A percentile compares a stretch with the other conserved stretches of the same genome.
Evolutionary conservation across 2,797 vertebrate genomes (phyloP).

Genomic region (Cygnus olor): DNA sequence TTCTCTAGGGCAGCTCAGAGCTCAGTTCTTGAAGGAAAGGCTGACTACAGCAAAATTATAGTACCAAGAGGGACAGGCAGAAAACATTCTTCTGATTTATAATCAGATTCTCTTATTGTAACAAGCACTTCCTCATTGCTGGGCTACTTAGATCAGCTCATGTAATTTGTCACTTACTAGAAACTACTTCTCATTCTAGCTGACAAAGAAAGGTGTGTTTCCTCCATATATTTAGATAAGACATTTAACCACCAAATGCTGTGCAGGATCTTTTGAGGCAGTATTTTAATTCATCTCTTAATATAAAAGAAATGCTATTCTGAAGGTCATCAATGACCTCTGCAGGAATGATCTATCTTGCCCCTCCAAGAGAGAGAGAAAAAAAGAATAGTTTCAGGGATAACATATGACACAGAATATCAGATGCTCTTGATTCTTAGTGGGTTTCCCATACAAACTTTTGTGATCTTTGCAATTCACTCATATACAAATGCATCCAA

Average conservation of each 20-base stretch:
- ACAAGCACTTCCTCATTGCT: conserved; percentile 17
- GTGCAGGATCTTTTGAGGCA: not conserved
- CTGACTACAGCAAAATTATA: conserved; percentile 64
- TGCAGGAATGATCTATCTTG: not conserved
- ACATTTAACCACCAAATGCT: not conserved
- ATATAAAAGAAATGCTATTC: not conserved
- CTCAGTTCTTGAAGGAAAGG: conserved; percentile 48
- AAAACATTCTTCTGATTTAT: conserved; percentile 55
- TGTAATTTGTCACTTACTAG: not conserved
- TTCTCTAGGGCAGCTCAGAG: conserved; percentile 56
- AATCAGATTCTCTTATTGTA: conserved; percentile 45
- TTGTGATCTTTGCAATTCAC: not conserved
- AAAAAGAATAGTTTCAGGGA: not conserved
- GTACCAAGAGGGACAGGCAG: conserved; percentile 26
- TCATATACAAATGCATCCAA: not conserved
- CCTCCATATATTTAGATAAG: not conserved
- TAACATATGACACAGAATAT: not conserved
- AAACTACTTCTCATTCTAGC: not conserved
- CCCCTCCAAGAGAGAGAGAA: not conserved
- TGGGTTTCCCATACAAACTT: not conserved
- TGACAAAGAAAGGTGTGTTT: not conserved
- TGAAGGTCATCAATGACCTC: not conserved
- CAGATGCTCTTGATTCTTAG: not conserved
- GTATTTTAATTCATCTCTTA: not conserved
- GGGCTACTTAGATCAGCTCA: not conserved